Base-by-base conservation (phyloP, 2,888 invertebrate genomes). In the Acanthopleura granulata region DNA sequence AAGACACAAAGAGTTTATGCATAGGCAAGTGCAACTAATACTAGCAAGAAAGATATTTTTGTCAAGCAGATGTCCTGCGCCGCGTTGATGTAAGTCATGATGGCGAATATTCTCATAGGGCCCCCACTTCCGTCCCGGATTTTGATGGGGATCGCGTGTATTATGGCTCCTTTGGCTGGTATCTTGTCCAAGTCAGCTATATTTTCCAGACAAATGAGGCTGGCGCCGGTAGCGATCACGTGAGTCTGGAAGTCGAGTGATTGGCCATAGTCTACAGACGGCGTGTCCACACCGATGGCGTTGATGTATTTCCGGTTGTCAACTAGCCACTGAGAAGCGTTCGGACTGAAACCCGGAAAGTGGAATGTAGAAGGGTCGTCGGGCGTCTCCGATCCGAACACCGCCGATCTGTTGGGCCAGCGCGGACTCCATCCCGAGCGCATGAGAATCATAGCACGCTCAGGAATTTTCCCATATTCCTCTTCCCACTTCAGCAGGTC, bases 211-310 rank as follows among this genome's bases (percentile, higher is more conserved):
- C 91, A 89, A 78, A 91, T 92, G 29, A 93, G 89, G 78, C 92
- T 91, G 11, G 89, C 85, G 22, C 81, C 79, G 0, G 86, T 90
- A 12, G 94, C 91, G 29, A 92, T 91, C 1, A 91, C 91, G 83
- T 93, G 94, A 0, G 90, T 91, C 0, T 91, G 91, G 16, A 92
- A 91, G 29, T 89, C 85, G 84, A 82, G 77, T 84, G 91, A 88
- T 84, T 88, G 82, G 80, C 93, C 93, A 0, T 92, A 91, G 88
- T 94, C 94, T 0, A 93, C 89, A 15, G 94, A 93, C 0, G 94
- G 92, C 0, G 93, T 92, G 86, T 94, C 94, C 0, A 94, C 92
- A 0, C 94, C 94, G 0, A 93, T 92, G 77, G 94, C 92, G 79
- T 92, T 92, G 15, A 92, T 72, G 25, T 66, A 25, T 11, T 76